Evolutionary conservation across 1,140 invertebrate genomes (phyloP), one percentile per base, ranked within the genome.

Genomic region (Drosophila pectinifera): DNA sequence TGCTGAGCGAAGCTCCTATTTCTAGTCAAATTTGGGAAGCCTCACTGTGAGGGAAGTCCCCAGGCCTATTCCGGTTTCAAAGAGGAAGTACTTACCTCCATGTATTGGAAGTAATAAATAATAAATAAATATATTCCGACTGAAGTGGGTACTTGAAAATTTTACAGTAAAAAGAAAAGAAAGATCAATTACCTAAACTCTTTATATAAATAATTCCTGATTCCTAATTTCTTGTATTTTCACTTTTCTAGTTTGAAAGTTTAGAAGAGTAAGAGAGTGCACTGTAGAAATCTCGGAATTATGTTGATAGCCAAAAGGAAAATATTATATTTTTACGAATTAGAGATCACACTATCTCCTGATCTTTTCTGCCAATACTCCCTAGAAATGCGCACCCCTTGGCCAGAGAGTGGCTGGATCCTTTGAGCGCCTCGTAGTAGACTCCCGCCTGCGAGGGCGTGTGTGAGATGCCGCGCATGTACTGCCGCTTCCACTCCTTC

Each of bases 341-440:
- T 31, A 3, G 4, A 31, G 5, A 26, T 5, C 8, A 3, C 3
- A 10, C 2, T 31, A 4, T 31, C 28, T 34, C 16, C 48, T 34
- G 1, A 16, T 6, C 3, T 20, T 10, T 6, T 10, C 3, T 69
- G 11, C 3, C 0, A 2, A 34, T 34, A 20, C 16, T 51, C 11
- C 11, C 13, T 51, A 31, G n/a, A 14, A 31, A 39, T 57, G 48
- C 84, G 64, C 80, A 91, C 90, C 90, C 90, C 41, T 77, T 91
- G 31, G 74, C 90, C 70, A 91, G 42, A 42, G 90, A 91, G 48
- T 80, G 74, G 48, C 82, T 86, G 11, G 90, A 91, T 78, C 90
- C 90, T 53, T 91, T 91, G 5, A 91, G 67, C 6, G 90, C 90
- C 57, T 91, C 90, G 42, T 91, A 91, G 54, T 91, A 91, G 48